Percentiles rank a stretch among this genome's conserved stretches.
Evolutionary conservation across 1,140 invertebrate genomes (phyloP).

Genomic region (Conus betulinus): DNA sequence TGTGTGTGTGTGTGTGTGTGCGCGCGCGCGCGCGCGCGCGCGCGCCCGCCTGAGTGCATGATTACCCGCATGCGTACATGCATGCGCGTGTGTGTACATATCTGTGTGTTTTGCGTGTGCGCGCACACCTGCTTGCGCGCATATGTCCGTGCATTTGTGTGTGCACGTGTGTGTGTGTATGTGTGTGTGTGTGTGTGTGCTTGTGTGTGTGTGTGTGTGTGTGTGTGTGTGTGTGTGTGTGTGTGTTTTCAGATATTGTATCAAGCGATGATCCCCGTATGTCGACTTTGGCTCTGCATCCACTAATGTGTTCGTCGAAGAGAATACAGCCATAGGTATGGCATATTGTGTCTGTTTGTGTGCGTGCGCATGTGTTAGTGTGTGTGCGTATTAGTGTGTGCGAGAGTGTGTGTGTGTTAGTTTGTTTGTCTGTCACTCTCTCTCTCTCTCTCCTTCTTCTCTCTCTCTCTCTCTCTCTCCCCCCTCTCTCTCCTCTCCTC

Average conservation of each 20-base stretch:
- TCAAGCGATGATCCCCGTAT: too few relatives aligned
- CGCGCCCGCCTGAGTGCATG: too few relatives aligned
- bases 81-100: too few relatives aligned
- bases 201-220: slow-evolving; percentile 9
- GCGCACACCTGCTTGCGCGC: background rate
- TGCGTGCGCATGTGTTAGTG: background rate
- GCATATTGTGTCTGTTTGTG: too few relatives aligned
- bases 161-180: background rate
- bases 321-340: background rate
- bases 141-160: background rate
- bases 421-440: background rate
- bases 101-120: background rate
- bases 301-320: background rate
- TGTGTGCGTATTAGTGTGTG: background rate
- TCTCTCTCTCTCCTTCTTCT: background rate
- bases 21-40: too few relatives aligned
- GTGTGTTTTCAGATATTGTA: background rate
- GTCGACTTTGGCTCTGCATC: background rate
- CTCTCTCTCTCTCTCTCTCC: too few relatives aligned
- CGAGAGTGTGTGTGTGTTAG: background rate
- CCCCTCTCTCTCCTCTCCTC: too few relatives aligned
- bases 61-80: too few relatives aligned
- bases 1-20: too few relatives aligned
- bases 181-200: background rate
- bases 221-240: background rate